Evolutionary conservation across 2,797 vertebrate genomes (phyloP).

Genomic region (Diglossa cyanea): DNA sequence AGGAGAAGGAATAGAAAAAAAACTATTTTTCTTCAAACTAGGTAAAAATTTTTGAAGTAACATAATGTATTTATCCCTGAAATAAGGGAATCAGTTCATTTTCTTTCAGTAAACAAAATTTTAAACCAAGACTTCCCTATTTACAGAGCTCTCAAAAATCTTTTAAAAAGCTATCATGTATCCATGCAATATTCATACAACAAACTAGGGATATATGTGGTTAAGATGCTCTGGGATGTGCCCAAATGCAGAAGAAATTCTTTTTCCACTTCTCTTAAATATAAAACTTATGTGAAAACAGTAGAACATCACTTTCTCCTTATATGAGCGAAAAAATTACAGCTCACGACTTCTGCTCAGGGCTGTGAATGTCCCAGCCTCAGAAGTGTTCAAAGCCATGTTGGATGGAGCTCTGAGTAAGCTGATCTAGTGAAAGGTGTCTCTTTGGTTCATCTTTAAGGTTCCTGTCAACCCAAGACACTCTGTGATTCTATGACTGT

Average conservation of each 20-base stretch:
- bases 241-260: neutral
- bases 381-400: rapidly evolving
- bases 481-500: neutral
- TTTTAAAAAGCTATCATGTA: neutral
- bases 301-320: neutral
- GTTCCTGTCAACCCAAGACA: neutral
- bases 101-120: neutral
- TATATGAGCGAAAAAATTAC: neutral
- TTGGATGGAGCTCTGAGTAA: neutral
- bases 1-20: neutral
- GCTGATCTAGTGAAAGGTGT: neutral
- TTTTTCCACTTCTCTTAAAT: neutral
- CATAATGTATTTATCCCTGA: neutral
- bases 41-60: rapidly evolving
- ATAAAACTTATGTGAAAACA: neutral
- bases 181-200: neutral
- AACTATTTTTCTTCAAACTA: neutral
- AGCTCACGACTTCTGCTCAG: neutral
- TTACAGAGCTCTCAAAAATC: neutral
- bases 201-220: neutral
- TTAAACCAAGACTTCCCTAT: neutral
- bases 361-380: neutral
- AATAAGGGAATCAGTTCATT: neutral
- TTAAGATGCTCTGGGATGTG: neutral
- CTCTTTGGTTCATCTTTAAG: neutral